These are phyloP conservation scores for Ammodytes marinus DNA, from an alignment of 2,113 vertebrate species.

Conservation along the genomic window DNA sequence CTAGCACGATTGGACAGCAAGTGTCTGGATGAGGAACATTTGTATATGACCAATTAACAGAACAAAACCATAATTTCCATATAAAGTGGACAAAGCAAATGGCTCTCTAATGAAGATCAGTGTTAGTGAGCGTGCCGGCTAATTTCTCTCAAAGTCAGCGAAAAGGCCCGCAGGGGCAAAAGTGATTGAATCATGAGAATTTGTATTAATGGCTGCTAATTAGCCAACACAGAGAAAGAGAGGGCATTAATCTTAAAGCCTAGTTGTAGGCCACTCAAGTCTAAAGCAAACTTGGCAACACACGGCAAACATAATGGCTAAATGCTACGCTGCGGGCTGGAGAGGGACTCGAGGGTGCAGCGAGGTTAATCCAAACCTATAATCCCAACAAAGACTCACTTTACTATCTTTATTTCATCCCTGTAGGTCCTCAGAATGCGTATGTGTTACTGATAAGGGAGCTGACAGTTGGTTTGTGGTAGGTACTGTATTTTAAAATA, in stretches of 20 bases:
- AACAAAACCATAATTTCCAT: constrained; percentile 59
- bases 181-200: constrained; percentile 69
- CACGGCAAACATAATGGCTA: constrained; percentile 18
- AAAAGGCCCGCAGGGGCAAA: constrained; percentile 70
- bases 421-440: background rate
- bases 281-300: constrained; percentile 41
- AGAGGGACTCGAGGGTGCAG: background rate
- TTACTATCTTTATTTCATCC: constrained; percentile 4
- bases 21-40: background rate
- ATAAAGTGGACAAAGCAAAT: constrained; percentile 68
- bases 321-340: constrained; percentile 19
- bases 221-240: constrained; percentile 55
- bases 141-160: constrained; percentile 60
- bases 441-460: background rate
- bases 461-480: background rate
- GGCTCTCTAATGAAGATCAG: constrained; percentile 60
- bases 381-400: constrained; percentile 2
- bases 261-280: constrained; percentile 51
- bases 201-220: constrained; percentile 73
- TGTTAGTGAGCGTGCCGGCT: constrained; percentile 45
- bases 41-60: constrained; percentile 41
- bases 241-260: constrained; percentile 66
- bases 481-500: background rate
- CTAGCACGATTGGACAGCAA: constrained; percentile 5
- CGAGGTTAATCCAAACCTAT: constrained; percentile 48